Conservation (phyloP, 1,140 invertebrate genomes). For the Dinothrombium tinctorium region DNA sequence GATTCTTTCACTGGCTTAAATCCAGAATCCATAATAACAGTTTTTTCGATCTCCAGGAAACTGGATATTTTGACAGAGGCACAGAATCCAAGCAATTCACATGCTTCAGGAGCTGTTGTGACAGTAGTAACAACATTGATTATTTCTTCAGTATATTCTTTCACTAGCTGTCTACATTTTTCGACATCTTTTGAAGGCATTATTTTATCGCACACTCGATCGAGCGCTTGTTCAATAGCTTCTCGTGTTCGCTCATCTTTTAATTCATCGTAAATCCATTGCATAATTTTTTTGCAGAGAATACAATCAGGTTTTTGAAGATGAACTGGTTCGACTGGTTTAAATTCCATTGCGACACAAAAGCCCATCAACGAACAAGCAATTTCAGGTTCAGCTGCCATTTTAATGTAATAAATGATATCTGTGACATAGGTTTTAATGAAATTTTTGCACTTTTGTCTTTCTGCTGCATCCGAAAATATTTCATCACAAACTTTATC, state of each 20-base stretch:
- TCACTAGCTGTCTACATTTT: slow-evolving; percentile 8
- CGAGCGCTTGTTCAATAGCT: slow-evolving; percentile 8
- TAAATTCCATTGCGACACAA: too few species aligned
- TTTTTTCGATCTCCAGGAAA: too few species aligned
- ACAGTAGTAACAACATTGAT: slow-evolving; percentile 2
- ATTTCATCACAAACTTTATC: slow-evolving; percentile 12
- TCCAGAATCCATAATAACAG: too few species aligned
- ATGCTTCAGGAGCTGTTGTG: background rate
- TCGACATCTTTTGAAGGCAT: slow-evolving; percentile 2
- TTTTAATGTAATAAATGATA: slow-evolving; percentile 5
- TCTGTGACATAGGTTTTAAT: slow-evolving; percentile 7
- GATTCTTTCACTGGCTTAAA: too few species aligned
- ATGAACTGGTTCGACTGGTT: background rate
- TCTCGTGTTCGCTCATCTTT: slow-evolving; percentile 13
- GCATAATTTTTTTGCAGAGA: slow-evolving; percentile 11
- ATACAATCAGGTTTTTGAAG: slow-evolving; percentile 7
- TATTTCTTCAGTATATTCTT: slow-evolving; percentile 7
- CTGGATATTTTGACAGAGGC: background rate
- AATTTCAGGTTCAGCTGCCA: background rate
- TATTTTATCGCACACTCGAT: slow-evolving; percentile 10
- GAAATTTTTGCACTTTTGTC: slow-evolving; percentile 7
- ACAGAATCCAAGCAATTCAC: background rate
- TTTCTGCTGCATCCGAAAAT: background rate
- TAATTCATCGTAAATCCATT: slow-evolving; percentile 6
- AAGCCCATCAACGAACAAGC: background rate